Base-by-base conservation (phyloP, 2,797 vertebrate genomes). In the Enteromius viviparus region DNA sequence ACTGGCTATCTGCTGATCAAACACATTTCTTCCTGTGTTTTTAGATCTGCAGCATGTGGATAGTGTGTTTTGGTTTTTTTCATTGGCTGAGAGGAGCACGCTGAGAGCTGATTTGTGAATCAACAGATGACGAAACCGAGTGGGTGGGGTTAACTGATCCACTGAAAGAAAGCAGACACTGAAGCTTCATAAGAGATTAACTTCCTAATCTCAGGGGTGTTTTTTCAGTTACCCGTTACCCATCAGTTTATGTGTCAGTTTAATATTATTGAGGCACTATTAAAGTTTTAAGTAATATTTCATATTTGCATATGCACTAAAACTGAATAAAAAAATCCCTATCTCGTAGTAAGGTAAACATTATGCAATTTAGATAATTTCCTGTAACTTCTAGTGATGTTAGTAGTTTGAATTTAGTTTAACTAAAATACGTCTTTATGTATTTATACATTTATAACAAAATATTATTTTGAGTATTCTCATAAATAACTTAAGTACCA, bases 51-150 rank as follows among this genome's bases (percentile, higher is more conserved):
- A 1, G 64, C 29, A 15, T 8, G 40, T 40, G 58, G 29, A 65
- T 8, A 1, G 51, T 3, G 29, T 29, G 75, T 82, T 29, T 60
- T 81, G 68, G 45, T 55, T 4, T 14, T 81, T 84, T 62, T 62
- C 62, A 93, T 93, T 94, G 91, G 93, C 47, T 76, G 87, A 80
- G 14, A 47, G 51, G 2, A 7, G 11, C 10, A 7, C n/a, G 40
- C 0, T 19, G 21, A n/a, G 55, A 37, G 85, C 26, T 90, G 89
- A 93, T 83, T 83, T 75, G 82, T 51, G 4, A 11, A 34, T 23
- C 26, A 12, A 4, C 19, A 9, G 47, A 49, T 66, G 71, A 71
- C 68, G 12, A 17, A 3, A 6, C 4, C 8, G 6, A 15, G 68
- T 32, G 49, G 81, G 64, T 1, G 72, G 62, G 37, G 1, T 55